Evolutionary conservation across 2,797 vertebrate species (phyloP).

Genomic region (Pipistrellus nathusii): DNA sequence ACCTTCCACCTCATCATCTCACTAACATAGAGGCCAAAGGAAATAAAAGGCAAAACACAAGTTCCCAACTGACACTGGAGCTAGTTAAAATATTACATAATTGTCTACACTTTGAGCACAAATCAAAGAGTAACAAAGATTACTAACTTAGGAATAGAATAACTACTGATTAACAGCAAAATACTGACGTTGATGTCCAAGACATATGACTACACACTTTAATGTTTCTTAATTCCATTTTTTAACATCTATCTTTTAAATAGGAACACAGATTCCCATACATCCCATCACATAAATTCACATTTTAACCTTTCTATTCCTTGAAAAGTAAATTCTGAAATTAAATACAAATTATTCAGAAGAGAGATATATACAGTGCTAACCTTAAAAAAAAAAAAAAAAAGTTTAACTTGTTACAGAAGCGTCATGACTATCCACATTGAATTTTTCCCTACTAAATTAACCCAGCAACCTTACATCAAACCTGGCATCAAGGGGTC

Average conservation of each 20-base stretch:
- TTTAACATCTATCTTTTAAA: neutral
- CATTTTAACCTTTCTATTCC: conserved; percentile 42
- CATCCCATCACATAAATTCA: neutral
- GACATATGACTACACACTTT: conserved; percentile 59
- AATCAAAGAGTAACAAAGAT: conserved; percentile 74
- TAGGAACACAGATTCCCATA: neutral
- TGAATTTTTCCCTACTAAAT: conserved; percentile 49
- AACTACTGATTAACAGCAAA: conserved; percentile 66
- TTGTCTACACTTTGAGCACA: conserved; percentile 51
- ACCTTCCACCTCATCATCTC: conserved; percentile 60
- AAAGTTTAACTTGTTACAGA: neutral
- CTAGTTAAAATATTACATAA: conserved; percentile 75
- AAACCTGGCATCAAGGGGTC: neutral
- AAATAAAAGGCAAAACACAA: conserved; percentile 38
- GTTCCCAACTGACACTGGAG: neutral
- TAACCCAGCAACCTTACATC: neutral
- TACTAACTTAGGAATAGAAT: conserved; percentile 29
- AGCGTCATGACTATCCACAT: neutral
- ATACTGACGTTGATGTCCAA: conserved; percentile 36
- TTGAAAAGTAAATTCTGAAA: conserved; percentile 59
- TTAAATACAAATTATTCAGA: conserved; percentile 59
- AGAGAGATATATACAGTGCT: neutral
- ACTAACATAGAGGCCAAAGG: conserved; percentile 68
- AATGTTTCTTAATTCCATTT: conserved; percentile 2
- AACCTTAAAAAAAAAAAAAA: neutral